phyloP scores from a whole-genome alignment of 2,797 vertebrate genomes.

The Sparidentex hasta region DNA sequence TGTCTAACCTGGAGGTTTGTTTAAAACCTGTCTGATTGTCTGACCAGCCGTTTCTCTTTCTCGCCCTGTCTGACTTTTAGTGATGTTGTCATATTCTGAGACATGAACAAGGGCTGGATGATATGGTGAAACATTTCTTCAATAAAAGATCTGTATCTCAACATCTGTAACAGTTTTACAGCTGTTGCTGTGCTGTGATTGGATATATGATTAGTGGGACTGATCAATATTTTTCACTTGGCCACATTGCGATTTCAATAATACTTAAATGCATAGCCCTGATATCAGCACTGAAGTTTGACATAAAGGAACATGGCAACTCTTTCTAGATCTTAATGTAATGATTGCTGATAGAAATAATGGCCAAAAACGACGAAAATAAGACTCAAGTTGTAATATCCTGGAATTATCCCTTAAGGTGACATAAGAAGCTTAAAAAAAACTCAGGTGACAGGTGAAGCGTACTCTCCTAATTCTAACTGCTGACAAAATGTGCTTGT shows the following conservation, averaged over 20 bases:
- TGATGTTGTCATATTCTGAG: background rate
- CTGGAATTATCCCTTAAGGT: constrained; percentile 21
- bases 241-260: no score
- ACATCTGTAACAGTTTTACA: no score
- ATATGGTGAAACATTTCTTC: no score
- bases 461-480: constrained; percentile 20
- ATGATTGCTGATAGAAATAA: background rate
- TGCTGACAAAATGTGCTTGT: constrained; percentile 33
- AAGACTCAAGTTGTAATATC: constrained; percentile 15
- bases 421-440: constrained; percentile 44
- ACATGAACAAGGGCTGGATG: no score
- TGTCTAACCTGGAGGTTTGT: background rate
- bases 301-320: background rate
- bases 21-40: background rate
- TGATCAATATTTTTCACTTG: no score
- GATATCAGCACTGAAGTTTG: no score
- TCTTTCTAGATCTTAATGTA: background rate
- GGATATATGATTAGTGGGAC: no score
- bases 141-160: no score
- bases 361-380: background rate
- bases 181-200: no score
- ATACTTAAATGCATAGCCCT: no score
- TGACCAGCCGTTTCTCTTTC: background rate
- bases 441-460: constrained; percentile 55
- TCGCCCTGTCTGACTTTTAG: background rate